Evolutionary conservation across 2,797 vertebrate genomes (phyloP), one percentile per base, ranked within the genome.

Genomic region (Mormyrops boulengeri): DNA sequence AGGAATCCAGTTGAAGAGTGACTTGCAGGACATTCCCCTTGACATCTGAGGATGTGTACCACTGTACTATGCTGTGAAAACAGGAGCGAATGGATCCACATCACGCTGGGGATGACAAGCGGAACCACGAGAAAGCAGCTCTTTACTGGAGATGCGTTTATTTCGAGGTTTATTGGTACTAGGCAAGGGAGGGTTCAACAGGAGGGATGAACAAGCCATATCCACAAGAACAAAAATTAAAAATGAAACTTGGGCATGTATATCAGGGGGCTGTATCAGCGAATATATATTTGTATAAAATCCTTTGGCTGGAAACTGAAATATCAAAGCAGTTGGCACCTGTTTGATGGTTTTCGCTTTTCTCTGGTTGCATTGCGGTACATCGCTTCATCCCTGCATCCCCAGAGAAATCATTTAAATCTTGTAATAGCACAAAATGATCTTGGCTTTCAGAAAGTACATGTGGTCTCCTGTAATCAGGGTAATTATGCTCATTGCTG

Each of bases 401-500:
- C 82, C 82, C 82, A 11, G 82, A 50, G 82, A 85, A 85, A 85
- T 47, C 50, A 57, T 55, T 87, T 38, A 55, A 55, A 55, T 87
- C 85, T 55, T 60, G 85, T 49, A 86, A 53, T 30, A 86, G 85
- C 47, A 86, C 85, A 53, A 30, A 57, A 87, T 87, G 52, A 87
- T 87, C 41, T 50, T 50, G 47, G 47, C 82, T 85, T 49, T 85
- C 85, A 87, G 26, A 87, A 30, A 52, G 47, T 55, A 87, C 49
- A 55, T 87, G 85, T 19, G 52, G 50, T 34, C 50, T 87, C 41
- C 19, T 30, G 85, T 87, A 87, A 53, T 87, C 85, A 55, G 49
- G 85, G 85, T 87, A 87, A 87, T 87, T 87, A 87, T 55, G 49
- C 85, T 49, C 85, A 87, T 52, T 8, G 47, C 47, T 26, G 47